These are phyloP conservation scores for Pentalonia nigronervosa DNA, from an alignment of 1,140 invertebrate species.

Conservation along the genomic window DNA sequence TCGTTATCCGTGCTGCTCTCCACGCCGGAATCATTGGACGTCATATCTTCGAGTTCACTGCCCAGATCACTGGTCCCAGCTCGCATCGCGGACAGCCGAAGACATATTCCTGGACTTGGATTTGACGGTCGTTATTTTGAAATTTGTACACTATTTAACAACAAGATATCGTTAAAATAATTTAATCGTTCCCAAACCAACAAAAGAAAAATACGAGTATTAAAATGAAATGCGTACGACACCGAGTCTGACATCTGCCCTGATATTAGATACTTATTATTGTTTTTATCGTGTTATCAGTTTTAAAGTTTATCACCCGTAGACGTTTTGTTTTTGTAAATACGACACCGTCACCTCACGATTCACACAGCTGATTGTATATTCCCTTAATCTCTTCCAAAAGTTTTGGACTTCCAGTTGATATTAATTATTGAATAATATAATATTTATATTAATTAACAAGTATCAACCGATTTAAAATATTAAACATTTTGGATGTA, in stretches of 20 bases:
- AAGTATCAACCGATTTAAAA: no score
- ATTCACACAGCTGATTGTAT: neutral
- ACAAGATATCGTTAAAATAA: neutral
- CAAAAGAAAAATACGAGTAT: no score
- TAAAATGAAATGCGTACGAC: neutral
- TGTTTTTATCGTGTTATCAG: neutral
- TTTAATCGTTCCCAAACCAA: neutral
- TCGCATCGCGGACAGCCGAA: neutral
- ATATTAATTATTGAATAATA: no score
- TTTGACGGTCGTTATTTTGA: neutral
- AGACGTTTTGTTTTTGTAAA: neutral
- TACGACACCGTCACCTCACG: neutral
- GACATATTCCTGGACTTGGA: neutral
- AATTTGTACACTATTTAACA: neutral
- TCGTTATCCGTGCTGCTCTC: conserved; percentile 53
- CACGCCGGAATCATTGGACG: conserved; percentile 48
- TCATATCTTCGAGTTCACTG: neutral
- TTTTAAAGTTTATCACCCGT: neutral
- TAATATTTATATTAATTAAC: no score
- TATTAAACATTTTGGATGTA: no score
- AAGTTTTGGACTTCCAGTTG: no score
- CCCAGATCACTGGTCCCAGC: neutral
- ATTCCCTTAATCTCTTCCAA: neutral
- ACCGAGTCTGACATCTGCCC: neutral
- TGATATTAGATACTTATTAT: neutral